Base-by-base conservation (phyloP, 2,888 invertebrate genomes). In the Zygogramma bicolorata region DNA sequence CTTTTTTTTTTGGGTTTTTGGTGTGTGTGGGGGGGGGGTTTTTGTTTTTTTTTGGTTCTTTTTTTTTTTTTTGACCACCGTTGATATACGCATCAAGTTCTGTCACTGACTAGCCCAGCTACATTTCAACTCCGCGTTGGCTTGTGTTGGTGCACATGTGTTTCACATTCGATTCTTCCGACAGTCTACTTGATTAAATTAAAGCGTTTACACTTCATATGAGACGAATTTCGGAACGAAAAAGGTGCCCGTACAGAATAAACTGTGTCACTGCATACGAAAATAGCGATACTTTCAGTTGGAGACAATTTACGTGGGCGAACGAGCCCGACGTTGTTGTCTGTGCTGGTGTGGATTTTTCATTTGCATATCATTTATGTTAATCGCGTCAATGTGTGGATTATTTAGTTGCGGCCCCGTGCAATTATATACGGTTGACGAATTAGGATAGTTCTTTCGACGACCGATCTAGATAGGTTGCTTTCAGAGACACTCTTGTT, bases 121-220 rank as follows among this genome's bases (percentile, higher is more conserved):
- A 38, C 70, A 58, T 49, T 31, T 66, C 62, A 59, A 65, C 72
- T 72, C 63, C 65, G 72, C 68, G 72, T 72, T 72, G 72, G 72
- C 57, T 62, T 15, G 31, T 22, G 34, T 29, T 27, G 18, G 63
- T 59, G 42, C 73, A 77, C 75, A 77, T 72, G 65, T 73, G 75
- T 74, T 73, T 73, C 59, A 68, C 74, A 74, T 74, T 70, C 63
- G 59, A 68, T 40, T 29, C 67, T 70, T 63, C 71, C 73, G 53
- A 74, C 72, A 70, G 68, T 72, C 63, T 73, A 76, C 72, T 72
- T 75, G 70, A 73, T 69, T 46, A 68, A 73, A 73, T 77, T 70
- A 69, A 71, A 75, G 62, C 74, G 73, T 72, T 70, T 66, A 74
- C 73, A 74, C 60, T 57, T 74, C 68, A 68, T 70, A 75, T 72